A percentile compares a stretch with the other conserved stretches of the same genome.
These are phyloP conservation scores for Tetrao urogallus DNA, from an alignment of 2,113 vertebrate genomes.

Conservation along the genomic window DNA sequence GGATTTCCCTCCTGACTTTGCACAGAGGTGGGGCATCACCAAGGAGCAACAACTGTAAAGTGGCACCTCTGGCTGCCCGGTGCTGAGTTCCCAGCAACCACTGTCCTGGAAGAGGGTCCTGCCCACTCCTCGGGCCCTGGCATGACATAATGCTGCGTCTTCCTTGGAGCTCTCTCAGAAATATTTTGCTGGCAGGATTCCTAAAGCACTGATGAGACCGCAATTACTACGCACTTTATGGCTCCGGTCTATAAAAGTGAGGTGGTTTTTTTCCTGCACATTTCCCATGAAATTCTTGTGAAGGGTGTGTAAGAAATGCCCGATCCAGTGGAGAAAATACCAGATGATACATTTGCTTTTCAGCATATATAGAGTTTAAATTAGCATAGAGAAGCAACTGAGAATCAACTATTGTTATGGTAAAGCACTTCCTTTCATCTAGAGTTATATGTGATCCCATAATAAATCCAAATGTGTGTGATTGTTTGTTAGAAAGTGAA, in stretches of 20 bases:
- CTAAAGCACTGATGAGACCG: neutral
- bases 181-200: neutral
- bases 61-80: too few species aligned
- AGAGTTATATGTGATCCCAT: slow-evolving; percentile 1
- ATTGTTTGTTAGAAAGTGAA: slow-evolving; percentile 26
- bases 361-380: slow-evolving; percentile 1
- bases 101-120: neutral
- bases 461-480: slow-evolving; percentile 28
- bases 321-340: slow-evolving; percentile 40
- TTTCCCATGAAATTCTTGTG: slow-evolving; percentile 56
- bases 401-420: slow-evolving; percentile 27
- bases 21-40: neutral
- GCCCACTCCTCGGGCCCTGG: neutral
- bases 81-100: neutral
- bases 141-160: neutral
- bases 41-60: neutral
- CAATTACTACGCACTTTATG: neutral
- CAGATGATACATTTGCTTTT: slow-evolving; percentile 24
- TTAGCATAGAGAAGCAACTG: slow-evolving; percentile 28
- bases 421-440: slow-evolving; percentile 42
- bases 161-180: neutral
- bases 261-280: slow-evolving; percentile 11
- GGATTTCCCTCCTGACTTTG: neutral
- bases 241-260: neutral
- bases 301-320: slow-evolving; percentile 43